These are phyloP conservation scores for Hemibagrus wyckioides DNA, from an alignment of 2,113 vertebrate genomes.

Conservation along the genomic window DNA sequence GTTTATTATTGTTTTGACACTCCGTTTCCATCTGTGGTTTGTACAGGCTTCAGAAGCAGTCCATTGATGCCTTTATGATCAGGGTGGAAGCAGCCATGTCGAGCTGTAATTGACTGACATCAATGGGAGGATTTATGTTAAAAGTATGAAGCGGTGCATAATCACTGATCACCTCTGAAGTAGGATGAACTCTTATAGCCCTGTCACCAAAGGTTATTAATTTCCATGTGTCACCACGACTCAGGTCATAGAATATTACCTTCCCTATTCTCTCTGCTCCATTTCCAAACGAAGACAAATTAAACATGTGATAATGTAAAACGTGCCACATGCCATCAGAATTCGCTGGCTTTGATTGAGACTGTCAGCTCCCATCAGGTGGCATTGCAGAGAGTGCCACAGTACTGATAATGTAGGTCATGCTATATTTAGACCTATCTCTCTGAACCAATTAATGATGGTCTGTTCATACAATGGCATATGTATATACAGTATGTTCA, in stretches of 20 bases:
- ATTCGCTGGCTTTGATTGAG: slow-evolving; percentile 41
- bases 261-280: background rate
- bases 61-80: background rate
- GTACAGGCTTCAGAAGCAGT: background rate
- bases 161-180: background rate
- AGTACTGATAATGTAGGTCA: background rate
- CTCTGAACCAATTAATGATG: slow-evolving; percentile 37
- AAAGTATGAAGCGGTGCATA: background rate
- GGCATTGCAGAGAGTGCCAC: slow-evolving; percentile 7
- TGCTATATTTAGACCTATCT: slow-evolving; percentile 39
- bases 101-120: background rate
- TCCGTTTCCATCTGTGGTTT: background rate
- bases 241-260: background rate
- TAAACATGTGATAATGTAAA: background rate
- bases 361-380: slow-evolving; percentile 47
- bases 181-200: background rate
- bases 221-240: background rate
- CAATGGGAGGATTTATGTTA: background rate
- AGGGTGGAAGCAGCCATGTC: background rate
- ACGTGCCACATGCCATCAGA: slow-evolving; percentile 22
- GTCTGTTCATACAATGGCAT: background rate
- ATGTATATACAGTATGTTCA: background rate
- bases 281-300: background rate
- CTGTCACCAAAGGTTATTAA: background rate
- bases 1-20: background rate